Evolutionary conservation across 1,140 invertebrate species (phyloP), one percentile per base, ranked within the genome.

Genomic region (Eueides isabella): DNA sequence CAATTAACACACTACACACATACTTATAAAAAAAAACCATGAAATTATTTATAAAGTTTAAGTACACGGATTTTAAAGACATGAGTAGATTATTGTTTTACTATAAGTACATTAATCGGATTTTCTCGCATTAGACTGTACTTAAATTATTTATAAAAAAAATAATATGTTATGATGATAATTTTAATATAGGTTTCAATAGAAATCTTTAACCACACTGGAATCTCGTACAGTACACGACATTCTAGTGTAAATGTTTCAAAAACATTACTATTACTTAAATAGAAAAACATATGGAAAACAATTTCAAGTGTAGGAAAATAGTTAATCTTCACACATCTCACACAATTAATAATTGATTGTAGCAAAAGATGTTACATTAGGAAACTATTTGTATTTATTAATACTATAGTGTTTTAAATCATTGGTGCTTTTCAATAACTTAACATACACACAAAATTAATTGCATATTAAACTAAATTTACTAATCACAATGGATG

Each of bases 221-320:
- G 35, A 38, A 38, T 16, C 35, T 38, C 35, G 14, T 38, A 19
- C 41, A 19, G 16, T 19, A 44, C 41, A 44, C 41, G 5, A 44
- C 41, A 19, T 19, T 44, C 16, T 44, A 44, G 26, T 66, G 64
- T 66, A 66, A 66, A 38, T 28, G 23, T 38, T 66, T 64, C 31
- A 23, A 26, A 26, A 66, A 12, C 33, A 26, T 38, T 41, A 16
- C 11, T 23, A 26, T 38, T 66, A 44, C n/a, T 44, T 1, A 44
- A 44, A 44, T 19, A 2, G n/a, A 38, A 38, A 44, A 4, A 19
- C n/a, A 9, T 16, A 19, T 44, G 6, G 6, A 19, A 38, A n/a
- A 44, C 41, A 44, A 44, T 44, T 19, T 44, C 2, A 19, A 44
- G n/a, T n/a, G 16, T 44, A 44, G 5, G 2, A 23, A 55, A 55